Conservation (phyloP, 2,797 vertebrate genomes). For the Enteromius afrohamiltoni region DNA sequence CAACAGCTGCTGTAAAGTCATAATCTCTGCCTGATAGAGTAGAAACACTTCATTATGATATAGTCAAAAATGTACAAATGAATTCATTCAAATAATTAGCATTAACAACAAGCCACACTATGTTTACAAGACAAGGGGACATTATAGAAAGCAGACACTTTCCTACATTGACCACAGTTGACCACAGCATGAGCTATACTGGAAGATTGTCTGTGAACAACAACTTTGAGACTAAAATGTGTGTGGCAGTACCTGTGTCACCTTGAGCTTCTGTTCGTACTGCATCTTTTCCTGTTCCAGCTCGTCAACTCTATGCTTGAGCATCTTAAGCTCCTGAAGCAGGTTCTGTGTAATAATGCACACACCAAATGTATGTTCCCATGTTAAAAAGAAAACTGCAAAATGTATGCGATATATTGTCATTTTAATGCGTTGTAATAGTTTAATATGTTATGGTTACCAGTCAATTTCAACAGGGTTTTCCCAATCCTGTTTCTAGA, state of each 20-base stretch:
- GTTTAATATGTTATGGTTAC: background rate
- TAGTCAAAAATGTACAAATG: background rate
- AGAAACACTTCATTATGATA: background rate
- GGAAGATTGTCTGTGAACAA: background rate
- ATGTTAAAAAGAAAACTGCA: background rate
- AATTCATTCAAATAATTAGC: background rate
- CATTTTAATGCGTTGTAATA: background rate
- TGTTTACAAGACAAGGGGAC: too few relatives aligned
- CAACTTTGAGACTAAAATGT: background rate
- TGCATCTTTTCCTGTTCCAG: conserved; percentile 91
- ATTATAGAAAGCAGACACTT: background rate
- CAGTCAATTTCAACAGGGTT: background rate
- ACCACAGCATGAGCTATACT: background rate
- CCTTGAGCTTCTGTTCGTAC: conserved; percentile 92
- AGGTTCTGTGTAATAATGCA: conserved; percentile 75
- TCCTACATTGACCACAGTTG: background rate
- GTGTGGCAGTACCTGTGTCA: conserved; percentile 85
- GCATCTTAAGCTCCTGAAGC: conserved; percentile 85
- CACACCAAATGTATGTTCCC: background rate
- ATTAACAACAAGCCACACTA: background rate
- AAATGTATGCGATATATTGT: background rate
- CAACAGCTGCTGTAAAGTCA: conserved; percentile 89
- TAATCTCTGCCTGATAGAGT: conserved; percentile 86
- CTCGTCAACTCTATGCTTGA: conserved; percentile 91
- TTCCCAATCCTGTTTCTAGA: background rate